Evolutionary conservation across 2,888 invertebrate genomes (phyloP), one percentile per base, ranked within the genome.

Genomic region (Antheraea yamamai): DNA sequence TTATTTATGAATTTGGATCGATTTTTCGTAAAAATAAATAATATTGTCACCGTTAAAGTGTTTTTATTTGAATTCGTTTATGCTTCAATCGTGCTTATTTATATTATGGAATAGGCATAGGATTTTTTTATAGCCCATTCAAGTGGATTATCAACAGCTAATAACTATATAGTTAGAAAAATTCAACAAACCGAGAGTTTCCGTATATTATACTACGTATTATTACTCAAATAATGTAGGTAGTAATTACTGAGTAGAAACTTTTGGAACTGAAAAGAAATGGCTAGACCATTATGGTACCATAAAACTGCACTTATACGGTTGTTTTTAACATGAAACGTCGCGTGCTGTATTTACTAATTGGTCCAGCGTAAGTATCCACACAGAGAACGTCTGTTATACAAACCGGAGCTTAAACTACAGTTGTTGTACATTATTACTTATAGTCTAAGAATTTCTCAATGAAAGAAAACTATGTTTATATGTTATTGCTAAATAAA

Each of bases 261-360:
- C 26, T 30, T 12, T 66, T 26, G 3, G 64, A 23, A 61, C 12
- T 12, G 12, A 70, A 39, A 70, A 70, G 10, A 39, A 70, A 70
- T 70, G 70, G n/a, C 20, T 20, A 14, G 39, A 8, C 18, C 20
- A 30, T 30, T 30, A 39, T 39, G 39, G 70, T 70, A 1, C 18
- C 20, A 39, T 39, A 39, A 20, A 70, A 70, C 70, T 12, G 39
- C 39, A 12, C 20, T 70, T 39, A 39, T 39, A 16, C 23, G 8
- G 39, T 47, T 12, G 70, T 1, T 39, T 39, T 39, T n/a, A 39
- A 39, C 70, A 70, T 70, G 70, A 70, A 8, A 70, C 39, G 70
- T 70, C 70, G 70, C 70, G 70, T 70, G 70, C 39, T 39, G 10
- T 64, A 64, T 4, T 1, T 39, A 70, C 70, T 70, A 39, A 39